Percentiles rank a stretch among this genome's conserved stretches.
Conservation (phyloP, 2,113 vertebrate species). For the Saiga tatarica region DNA sequence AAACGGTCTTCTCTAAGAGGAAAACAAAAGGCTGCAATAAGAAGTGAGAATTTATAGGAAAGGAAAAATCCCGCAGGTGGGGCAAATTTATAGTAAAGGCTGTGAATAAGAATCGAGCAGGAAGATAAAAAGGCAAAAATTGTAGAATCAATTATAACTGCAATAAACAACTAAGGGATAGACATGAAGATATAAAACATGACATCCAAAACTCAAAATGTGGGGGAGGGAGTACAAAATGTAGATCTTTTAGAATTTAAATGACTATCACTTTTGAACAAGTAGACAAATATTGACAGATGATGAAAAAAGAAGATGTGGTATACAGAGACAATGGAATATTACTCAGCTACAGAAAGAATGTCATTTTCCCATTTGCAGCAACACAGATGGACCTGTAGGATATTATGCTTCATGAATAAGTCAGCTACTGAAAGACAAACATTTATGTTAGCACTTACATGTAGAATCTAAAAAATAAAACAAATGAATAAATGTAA, state of each 20-base stretch:
- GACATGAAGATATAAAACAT: not conserved
- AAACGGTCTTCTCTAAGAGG: not conserved
- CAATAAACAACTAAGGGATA: not conserved
- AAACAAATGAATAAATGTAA: not conserved
- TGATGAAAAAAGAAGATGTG: not conserved
- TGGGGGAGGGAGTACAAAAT: not conserved
- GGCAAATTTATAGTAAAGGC: not conserved
- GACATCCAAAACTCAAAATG: not conserved
- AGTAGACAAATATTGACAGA: not conserved
- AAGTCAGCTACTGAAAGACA: not conserved
- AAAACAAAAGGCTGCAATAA: not conserved
- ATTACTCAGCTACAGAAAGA: not conserved
- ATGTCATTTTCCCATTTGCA: not conserved
- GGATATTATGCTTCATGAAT: not conserved
- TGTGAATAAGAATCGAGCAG: not conserved
- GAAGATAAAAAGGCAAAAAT: not conserved
- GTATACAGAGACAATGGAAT: not conserved
- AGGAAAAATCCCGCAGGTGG: not conserved
- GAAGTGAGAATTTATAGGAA: not conserved
- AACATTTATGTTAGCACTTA: not conserved
- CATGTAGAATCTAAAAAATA: not conserved
- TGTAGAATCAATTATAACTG: not conserved
- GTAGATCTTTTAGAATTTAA: not conserved
- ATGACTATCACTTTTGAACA: not conserved
- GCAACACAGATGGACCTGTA: not conserved